Evolutionary conservation across 2,888 invertebrate genomes (phyloP), one percentile per base, ranked within the genome.

Genomic region (Meteorus colon): DNA sequence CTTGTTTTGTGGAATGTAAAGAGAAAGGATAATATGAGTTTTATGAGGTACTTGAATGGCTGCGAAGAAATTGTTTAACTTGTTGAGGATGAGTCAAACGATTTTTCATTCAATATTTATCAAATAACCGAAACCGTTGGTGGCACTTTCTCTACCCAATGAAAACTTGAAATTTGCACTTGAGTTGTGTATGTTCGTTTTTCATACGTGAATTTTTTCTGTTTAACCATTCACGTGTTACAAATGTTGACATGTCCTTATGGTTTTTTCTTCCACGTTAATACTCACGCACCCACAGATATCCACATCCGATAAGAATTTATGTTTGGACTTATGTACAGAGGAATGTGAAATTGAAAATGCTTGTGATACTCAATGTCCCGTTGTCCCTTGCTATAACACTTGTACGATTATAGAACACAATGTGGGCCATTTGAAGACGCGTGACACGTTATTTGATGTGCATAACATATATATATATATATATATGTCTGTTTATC

Each of bases 381-480:
- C 83, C 81, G 77, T 79, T 82, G 80, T 81, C 79, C 78, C 80
- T 81, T 41, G 41, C 82, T 80, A 19, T 55, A 80, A 60, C 76
- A 67, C 79, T 72, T 73, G 78, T 85, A 83, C 84, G 84, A 84
- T 86, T 86, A 86, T 86, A 86, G 86, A 86, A 81, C 84, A 78
- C 82, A 80, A 87, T 86, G 85, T 86, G 84, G 85, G 86, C 84
- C 85, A 86, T 84, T 81, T 81, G 76, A 78, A 76, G 70, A 76
- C 79, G 70, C 74, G 74, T 67, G 75, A 48, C 69, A 24, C 29
- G 41, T 66, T 41, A 16, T 19, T 66, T 24, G 41, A 41, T 19
- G 41, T n/a, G 16, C 31, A 76, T 41, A n/a, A n/a, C 1, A 24
- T 24, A 24, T 69, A 24, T 51, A 41, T 68, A 69, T 77, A 24